phyloP scores from a whole-genome alignment of 2,113 vertebrate species.

The Phainopepla nitens region DNA sequence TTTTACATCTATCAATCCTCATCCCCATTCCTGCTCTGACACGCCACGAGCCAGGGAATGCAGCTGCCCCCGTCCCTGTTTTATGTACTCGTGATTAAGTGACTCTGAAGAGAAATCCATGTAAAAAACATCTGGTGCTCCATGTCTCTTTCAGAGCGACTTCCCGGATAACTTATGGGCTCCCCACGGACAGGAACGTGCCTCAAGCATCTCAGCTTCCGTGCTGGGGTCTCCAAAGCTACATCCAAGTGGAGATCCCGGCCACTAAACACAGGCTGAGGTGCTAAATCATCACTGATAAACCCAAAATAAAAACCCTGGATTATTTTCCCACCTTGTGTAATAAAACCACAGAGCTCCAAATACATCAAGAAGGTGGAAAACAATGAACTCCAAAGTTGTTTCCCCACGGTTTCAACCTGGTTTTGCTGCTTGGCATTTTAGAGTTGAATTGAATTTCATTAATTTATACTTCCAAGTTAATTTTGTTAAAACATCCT shows the following conservation, averaged over 20 bases:
- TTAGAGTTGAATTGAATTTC: not conserved
- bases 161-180: not conserved
- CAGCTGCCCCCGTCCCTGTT: slow-evolving; percentile 4
- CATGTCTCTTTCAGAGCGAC: not conserved
- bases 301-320: not conserved
- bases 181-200: not conserved
- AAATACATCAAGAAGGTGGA: not conserved
- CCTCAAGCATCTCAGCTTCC: not conserved
- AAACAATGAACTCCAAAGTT: not conserved
- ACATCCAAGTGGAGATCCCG: not conserved
- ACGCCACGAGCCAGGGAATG: not conserved
- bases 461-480: not conserved
- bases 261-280: not conserved
- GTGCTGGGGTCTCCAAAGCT: not conserved
- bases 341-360: not conserved
- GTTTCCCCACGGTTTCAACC: not conserved
- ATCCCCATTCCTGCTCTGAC: not conserved
- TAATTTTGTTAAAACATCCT: not conserved
- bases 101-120: slow-evolving; percentile 26
- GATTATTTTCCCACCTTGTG: not conserved
- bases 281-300: not conserved
- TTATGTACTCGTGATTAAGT: slow-evolving; percentile 20
- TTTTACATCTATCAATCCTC: not conserved
- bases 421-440: not conserved
- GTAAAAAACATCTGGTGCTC: slow-evolving; percentile 30